Conservation (phyloP, 1,140 invertebrate species). For the Papilio aristodemus region DNA sequence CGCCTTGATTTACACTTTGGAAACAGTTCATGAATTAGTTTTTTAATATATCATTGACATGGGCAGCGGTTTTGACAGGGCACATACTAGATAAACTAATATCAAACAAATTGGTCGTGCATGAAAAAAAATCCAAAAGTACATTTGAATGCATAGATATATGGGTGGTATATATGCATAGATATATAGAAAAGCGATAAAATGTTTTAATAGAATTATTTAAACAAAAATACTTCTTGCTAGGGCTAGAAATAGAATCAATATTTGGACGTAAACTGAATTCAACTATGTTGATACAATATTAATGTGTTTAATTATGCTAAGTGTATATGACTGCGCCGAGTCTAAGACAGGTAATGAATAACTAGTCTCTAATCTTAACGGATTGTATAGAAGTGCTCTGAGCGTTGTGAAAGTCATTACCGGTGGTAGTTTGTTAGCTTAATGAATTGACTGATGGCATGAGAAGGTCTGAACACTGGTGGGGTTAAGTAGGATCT, state of each 20-base stretch:
- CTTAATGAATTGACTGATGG: slow-evolving; percentile 79
- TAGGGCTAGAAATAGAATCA: background rate
- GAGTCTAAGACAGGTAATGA: slow-evolving; percentile 30
- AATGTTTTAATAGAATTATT: too few species aligned
- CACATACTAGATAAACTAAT: too few species aligned
- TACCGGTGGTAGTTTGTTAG: slow-evolving; percentile 75
- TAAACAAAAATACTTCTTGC: too few species aligned
- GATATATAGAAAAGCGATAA: too few species aligned
- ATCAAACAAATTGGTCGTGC: too few species aligned
- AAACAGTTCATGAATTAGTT: slow-evolving; percentile 45
- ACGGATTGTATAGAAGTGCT: slow-evolving; percentile 53
- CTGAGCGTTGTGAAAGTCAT: slow-evolving; percentile 65
- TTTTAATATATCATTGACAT: slow-evolving; percentile 32
- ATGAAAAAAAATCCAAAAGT: too few species aligned
- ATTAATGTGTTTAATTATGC: slow-evolving; percentile 23
- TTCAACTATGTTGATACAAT: background rate
- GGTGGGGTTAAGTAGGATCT: slow-evolving; percentile 75
- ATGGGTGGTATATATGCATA: too few species aligned
- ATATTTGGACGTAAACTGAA: background rate
- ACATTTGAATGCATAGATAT: too few species aligned
- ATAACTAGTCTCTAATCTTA: slow-evolving; percentile 47
- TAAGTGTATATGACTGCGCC: slow-evolving; percentile 15
- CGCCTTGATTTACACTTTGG: slow-evolving; percentile 49
- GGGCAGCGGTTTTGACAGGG: too few species aligned
- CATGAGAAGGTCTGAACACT: slow-evolving; percentile 67